Evolutionary conservation across 2,113 vertebrate species (phyloP).

Genomic region (Ictalurus furcatus): DNA sequence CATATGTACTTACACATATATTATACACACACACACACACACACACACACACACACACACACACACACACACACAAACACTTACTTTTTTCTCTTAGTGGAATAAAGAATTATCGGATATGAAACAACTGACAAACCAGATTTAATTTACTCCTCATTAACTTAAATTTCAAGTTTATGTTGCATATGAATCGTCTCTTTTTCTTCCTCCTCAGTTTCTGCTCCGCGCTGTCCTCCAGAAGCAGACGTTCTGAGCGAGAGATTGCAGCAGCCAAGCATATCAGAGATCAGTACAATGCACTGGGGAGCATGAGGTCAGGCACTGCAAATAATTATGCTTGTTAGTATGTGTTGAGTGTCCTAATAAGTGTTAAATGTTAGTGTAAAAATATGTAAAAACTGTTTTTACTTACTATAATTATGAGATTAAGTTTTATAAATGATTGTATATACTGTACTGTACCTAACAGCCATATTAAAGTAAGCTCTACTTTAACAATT

Average conservation of each 20-base stretch:
- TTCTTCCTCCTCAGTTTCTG: conserved; percentile 70
- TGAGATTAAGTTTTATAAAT: not conserved
- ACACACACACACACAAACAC: not conserved
- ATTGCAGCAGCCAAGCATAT: conserved; percentile 76
- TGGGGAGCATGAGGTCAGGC: conserved; percentile 79
- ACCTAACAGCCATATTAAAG: not conserved
- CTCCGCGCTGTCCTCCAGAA: conserved; percentile 74
- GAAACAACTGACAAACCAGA: not conserved
- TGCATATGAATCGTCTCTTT: not conserved
- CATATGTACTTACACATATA: not conserved
- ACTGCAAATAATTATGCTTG: not conserved
- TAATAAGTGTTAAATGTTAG: not conserved
- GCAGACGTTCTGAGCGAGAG: conserved; percentile 71
- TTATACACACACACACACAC: not conserved
- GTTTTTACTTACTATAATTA: not conserved
- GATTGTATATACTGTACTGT: not conserved
- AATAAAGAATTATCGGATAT: not conserved
- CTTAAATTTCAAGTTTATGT: not conserved
- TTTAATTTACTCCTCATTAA: not conserved
- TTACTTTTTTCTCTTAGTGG: no score
- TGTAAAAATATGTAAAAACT: not conserved
- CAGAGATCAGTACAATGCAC: conserved; percentile 77
- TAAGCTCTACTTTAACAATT: not conserved
- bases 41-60: not conserved
- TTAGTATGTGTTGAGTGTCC: not conserved